Percentiles rank a stretch among this genome's conserved stretches.
Evolutionary conservation across 2,113 vertebrate species (phyloP).

Genomic region (Cacatua alba): DNA sequence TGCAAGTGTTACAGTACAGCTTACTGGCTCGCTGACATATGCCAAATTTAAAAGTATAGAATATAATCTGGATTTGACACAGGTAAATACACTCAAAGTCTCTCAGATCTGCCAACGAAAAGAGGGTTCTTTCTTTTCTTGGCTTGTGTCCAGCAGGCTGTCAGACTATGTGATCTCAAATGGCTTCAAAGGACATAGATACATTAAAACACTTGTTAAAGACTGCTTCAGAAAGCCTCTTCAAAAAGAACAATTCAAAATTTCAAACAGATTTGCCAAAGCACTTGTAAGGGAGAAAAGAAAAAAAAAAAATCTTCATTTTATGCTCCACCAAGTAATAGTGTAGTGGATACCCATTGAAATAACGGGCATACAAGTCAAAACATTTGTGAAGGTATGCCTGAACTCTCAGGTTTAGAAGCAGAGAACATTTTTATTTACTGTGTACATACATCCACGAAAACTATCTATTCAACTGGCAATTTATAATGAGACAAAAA

Average conservation of each 20-base stretch:
- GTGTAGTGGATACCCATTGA: neutral
- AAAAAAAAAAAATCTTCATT: neutral
- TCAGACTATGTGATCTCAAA: neutral
- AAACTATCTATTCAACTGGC: neutral
- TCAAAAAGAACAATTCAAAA: neutral
- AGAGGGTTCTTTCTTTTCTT: neutral
- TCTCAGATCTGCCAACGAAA: neutral
- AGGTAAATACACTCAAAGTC: neutral
- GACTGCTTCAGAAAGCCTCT: neutral
- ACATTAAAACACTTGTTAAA: constrained; percentile 1
- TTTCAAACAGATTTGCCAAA: neutral
- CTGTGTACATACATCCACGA: neutral
- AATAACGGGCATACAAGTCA: neutral
- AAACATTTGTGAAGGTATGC: neutral
- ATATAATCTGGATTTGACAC: constrained; percentile 1
- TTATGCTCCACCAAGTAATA: neutral
- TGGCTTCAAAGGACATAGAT: neutral
- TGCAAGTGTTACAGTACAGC: neutral
- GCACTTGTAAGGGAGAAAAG: neutral
- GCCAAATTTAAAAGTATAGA: neutral
- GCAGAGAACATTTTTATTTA: neutral
- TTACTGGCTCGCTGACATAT: neutral
- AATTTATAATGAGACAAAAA: neutral
- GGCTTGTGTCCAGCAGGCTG: neutral
- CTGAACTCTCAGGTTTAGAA: neutral